Conservation (phyloP, 1,140 invertebrate species). For the Triops longicaudatus region DNA sequence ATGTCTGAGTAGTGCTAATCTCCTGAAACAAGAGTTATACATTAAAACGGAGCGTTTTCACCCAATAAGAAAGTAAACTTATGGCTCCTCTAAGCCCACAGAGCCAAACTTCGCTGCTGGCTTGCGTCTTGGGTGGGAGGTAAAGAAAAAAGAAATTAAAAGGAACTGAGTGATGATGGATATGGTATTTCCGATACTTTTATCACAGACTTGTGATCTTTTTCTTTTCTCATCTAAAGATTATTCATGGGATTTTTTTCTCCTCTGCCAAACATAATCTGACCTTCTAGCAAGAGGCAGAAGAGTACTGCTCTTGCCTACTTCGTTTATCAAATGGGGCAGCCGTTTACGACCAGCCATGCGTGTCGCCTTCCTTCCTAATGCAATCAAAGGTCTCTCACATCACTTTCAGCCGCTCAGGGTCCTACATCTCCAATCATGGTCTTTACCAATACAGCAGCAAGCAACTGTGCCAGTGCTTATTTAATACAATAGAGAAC, state of each 20-base stretch:
- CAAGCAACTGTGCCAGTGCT: neutral
- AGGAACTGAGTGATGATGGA: neutral
- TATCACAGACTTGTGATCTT: neutral
- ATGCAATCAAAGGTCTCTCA: constrained; percentile 1
- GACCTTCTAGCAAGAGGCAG: neutral
- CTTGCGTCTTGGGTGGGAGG: neutral
- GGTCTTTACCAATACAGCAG: neutral
- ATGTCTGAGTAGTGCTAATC: neutral
- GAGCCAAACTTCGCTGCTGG: neutral
- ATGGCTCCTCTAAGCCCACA: neutral
- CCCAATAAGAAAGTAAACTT: neutral
- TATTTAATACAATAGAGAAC: neutral
- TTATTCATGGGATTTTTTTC: constrained; percentile 4
- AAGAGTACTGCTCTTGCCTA: neutral
- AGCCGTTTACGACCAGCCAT: neutral
- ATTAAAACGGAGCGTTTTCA: neutral
- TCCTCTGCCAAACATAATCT: neutral
- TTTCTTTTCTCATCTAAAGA: neutral
- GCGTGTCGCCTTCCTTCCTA: constrained; percentile 13
- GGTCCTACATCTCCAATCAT: neutral
- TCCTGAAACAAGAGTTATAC: neutral
- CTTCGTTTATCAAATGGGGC: constrained; percentile 13
- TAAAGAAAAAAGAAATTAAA: neutral
- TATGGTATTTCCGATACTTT: constrained; percentile 12
- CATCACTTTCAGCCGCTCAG: constrained; percentile 1